Base-by-base conservation (phyloP, 1,140 invertebrate species). In the Agrypnia vestita region DNA sequence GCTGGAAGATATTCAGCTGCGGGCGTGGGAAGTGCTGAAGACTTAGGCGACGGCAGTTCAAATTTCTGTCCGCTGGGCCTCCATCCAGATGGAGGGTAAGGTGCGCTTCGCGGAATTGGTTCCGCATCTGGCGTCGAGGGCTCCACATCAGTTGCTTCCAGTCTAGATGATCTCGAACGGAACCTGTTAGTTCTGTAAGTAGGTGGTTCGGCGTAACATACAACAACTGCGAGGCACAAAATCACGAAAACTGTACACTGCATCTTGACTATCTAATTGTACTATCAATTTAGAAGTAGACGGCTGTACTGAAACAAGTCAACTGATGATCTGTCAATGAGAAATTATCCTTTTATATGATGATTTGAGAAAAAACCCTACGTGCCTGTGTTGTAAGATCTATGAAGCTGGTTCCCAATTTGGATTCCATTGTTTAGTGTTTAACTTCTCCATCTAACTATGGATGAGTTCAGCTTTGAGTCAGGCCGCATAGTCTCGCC, bases 71-170 rank as follows among this genome's bases (percentile, higher is more conserved):
- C 80, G 0, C 82, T 67, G 0, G 88, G 89, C 69, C 83, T 86
- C 80, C 84, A 89, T 25, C 88, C 89, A 15, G 88, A 87, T n/a
- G 88, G 84, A 8, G 87, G 80, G 79, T 90, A 90, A 1, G 88
- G 89, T 0, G 87, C 86, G 6, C 84, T 84, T 53, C 53, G 19
- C 3, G 79, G 21, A 13, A 43, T 35, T 8, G 46, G 47, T 13
- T 82, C 69, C 72, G 85, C 84, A 83, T 53, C 84, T 78, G 87
- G 87, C 0, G 85, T 86, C 17, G 55, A 55, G 44, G 73, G 62
- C n/a, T 61, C 62, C 25, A 76, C 19, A 72, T 51, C 46, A 4
- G 17, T 59, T 59, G 51, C 67, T 51, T 64, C 53, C 21, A 15
- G 43, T 44, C 55, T 72, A 21, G 79, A 51, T 12, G 61, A 67